Base-by-base conservation (phyloP, 37 sponge, comb jelly and placozoan species). In the Beroe forskalii region DNA sequence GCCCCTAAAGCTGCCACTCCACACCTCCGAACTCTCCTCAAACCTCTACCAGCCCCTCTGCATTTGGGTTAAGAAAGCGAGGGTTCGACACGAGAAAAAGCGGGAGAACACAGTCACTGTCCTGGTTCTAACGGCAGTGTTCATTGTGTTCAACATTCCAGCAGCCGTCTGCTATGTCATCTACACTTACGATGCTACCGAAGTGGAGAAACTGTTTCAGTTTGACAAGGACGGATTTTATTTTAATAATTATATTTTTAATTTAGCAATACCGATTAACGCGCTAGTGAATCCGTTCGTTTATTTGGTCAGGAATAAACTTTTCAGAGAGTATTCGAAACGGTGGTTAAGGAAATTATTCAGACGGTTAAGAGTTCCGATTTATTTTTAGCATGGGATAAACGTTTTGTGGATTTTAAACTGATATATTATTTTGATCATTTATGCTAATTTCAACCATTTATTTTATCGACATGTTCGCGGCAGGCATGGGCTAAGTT, bases 301-400 rank as follows among this genome's bases (percentile, higher is more conserved):
- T 25, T 80, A 44, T 80, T 23, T 44, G 4, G 86, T 38, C 28
- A 80, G 86, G 48, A 44, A 42, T 24, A 80, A 44, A 25, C n/a
- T n/a, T 22, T 80, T 80, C 48, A 41, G 55, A 44, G 19, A 23
- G 12, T 80, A 33, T 42, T 23, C 42, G 20, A 4, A 33, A 25
- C 20, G 22, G 24, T 44, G 42, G 9, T 8, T 43, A 6, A 35
- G 55, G 17, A 41, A 44, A 80, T 42, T 80, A 33, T 80, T 80
- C 22, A 17, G 9, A 24, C n/a, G 27, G 14, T 27, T 80, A n/a
- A 35, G 86, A 38, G 22, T 80, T 6, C 86, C 86, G 43, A 22
- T 80, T 38, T 80, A 80, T 30, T 80, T 80, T 80, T 80, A 42
- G 30, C n/a, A n/a, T n/a, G n/a, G 60, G n/a, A n/a, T n/a, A n/a